phyloP scores from a whole-genome alignment of 2,797 vertebrate genomes.

The Erethizon dorsatum region DNA sequence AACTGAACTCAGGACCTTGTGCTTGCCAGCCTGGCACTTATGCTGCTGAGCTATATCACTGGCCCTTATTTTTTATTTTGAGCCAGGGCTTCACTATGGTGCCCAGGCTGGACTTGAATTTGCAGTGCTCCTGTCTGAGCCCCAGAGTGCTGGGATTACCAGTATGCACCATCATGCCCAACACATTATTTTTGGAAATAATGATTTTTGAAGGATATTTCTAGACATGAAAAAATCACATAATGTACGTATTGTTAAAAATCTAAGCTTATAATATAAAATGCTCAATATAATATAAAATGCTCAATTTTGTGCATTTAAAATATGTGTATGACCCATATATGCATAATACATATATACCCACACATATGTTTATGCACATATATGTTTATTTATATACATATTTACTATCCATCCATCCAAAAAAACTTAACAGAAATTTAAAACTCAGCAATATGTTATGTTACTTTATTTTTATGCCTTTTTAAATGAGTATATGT shows the following conservation, averaged over 20 bases:
- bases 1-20: too few relatives aligned
- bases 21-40: too few relatives aligned
- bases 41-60: too few relatives aligned
- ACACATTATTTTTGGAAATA: not conserved
- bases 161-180: not conserved
- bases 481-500: constrained; percentile 15
- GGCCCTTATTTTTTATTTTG: not conserved
- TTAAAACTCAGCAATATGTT: constrained; percentile 20
- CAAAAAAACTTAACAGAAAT: constrained; percentile 9
- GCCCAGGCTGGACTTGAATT: not conserved
- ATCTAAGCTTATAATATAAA: not conserved
- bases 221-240: not conserved
- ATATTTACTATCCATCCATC: not conserved
- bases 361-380: not conserved
- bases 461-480: constrained; percentile 44
- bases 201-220: constrained; percentile 39
- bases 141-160: not conserved
- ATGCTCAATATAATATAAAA: too few relatives aligned
- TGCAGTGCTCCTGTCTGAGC: not conserved
- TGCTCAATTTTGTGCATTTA: constrained; percentile 9
- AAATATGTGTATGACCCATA: not conserved
- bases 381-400: not conserved
- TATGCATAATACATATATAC: not conserved
- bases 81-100: not conserved
- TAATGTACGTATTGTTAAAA: constrained; percentile 15